A percentile compares a stretch with the other conserved stretches of the same genome.
phyloP scores from a whole-genome alignment of 2,797 vertebrate genomes.

The Dermochelys coriacea region DNA sequence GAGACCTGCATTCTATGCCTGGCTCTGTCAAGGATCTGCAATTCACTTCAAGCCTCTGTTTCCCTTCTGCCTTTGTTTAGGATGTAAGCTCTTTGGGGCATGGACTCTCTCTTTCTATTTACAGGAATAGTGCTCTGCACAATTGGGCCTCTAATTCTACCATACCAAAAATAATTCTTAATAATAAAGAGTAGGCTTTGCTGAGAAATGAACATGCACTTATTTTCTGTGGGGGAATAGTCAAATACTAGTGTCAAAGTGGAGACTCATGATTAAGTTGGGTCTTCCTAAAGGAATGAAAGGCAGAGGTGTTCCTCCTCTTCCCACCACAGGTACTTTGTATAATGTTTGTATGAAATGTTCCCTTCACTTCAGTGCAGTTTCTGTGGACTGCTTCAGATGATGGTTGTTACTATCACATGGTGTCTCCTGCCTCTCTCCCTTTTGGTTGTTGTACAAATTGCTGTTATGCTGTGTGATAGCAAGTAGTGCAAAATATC shows the following conservation, averaged over 20 bases:
- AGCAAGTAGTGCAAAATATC: constrained; percentile 48
- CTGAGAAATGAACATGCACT: constrained; percentile 36
- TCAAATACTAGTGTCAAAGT: constrained; percentile 35
- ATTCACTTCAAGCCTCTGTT: constrained; percentile 46
- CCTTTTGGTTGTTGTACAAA: constrained; percentile 56
- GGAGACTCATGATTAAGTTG: neutral
- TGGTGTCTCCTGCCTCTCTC: constrained; percentile 44
- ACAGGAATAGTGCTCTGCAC: constrained; percentile 35
- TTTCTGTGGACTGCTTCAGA: constrained; percentile 47
- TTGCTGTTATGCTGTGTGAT: constrained; percentile 45
- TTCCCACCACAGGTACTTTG: constrained; percentile 56
- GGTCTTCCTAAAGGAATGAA: constrained; percentile 59
- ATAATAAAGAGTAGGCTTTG: neutral
- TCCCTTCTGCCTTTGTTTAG: constrained; percentile 19
- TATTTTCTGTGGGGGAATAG: constrained; percentile 30
- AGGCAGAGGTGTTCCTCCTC: constrained; percentile 68
- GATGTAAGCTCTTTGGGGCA: constrained; percentile 4
- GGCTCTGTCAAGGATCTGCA: constrained; percentile 8
- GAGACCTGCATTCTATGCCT: constrained; percentile 4
- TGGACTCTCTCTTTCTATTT: neutral
- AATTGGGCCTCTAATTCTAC: constrained; percentile 20
- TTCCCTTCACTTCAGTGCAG: constrained; percentile 44
- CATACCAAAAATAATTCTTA: too few relatives aligned
- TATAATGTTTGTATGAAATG: constrained; percentile 39
- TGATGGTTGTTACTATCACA: constrained; percentile 62